Evolutionary conservation across 2,113 vertebrate species (phyloP), one percentile per base, ranked within the genome.

Genomic region (Atractosteus spatula): DNA sequence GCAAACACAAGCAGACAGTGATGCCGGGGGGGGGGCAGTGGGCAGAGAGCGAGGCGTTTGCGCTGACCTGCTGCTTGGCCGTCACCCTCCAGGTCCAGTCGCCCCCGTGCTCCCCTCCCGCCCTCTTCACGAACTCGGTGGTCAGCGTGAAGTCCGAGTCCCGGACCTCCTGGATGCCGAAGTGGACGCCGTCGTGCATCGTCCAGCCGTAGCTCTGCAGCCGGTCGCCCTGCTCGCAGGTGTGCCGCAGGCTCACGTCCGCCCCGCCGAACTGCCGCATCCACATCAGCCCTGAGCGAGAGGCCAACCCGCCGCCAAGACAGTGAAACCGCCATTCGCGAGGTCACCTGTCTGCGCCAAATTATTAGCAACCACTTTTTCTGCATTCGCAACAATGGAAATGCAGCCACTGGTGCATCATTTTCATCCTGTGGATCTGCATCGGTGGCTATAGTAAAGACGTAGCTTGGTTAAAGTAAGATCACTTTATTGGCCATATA

Each of bases 81-180:
- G 92, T 95, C 79, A 99, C 81, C 75, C 96, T 91, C 97, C 96
- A 99, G 41, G 94, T 97, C 97, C 97, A 98, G 71, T 98, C 97
- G 7, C 97, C 97, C 1, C 97, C 97, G 0, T 98, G 95, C 3
- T 82, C 74, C 2, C 97, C 97, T 13, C 96, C 97, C 0, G 83
- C 80, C 8, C 92, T 86, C 81, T 98, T 99, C 29, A 96, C 94
- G 55, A 97, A 96, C 80, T 96, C 95, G 0, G 96, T 98, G 16
- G 87, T 94, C 16, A 99, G 84, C 14, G 78, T 72, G 82, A 97
- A 87, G 12, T 90, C 89, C 0, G 78, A 83, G 43, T 99, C 97
- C 0, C 76, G 85, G 74, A 98, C 92, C 86, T 96, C 94, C 77
- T 99, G 97, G 17, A 90, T 82, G 0, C 97, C 97, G 47, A 98